Evolutionary conservation across 2,888 invertebrate species (phyloP), one percentile per base, ranked within the genome.

Genomic region (Hydriomena furcata): DNA sequence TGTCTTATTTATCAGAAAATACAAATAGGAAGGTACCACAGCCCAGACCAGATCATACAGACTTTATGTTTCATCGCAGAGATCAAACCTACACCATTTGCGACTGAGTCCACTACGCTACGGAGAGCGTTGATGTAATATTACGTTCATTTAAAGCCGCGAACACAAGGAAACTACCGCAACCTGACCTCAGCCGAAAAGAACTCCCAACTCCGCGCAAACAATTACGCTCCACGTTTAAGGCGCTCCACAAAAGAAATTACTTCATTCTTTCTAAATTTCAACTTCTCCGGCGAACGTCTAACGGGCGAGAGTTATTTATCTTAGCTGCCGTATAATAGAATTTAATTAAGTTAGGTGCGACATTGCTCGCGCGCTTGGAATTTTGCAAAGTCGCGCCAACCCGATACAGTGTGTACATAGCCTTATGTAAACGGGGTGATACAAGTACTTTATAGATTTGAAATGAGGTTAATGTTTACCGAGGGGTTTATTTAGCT

Each of bases 261-360:
- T 78, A 73, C 80, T 79, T 74, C 76, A 82, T 83, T 85, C 84
- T 84, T 85, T 84, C 81, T 76, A 77, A 81, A 84, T 83, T 84
- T 68, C 65, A 71, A 72, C 71, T 73, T 71, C 68, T 65, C 67
- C 59, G 58, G 63, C 50, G 48, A 58, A 52, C 61, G 67, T 68
- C 71, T 82, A 75, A 79, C 78, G 65, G 72, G 73, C 69, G 67
- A 50, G 77, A 81, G 88, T 85, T 87, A 88, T 89, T 88, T 88
- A 87, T 88, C 86, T 87, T 80, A 71, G 73, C 76, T 70, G 71
- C 69, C 76, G 82, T 86, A 81, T 83, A 84, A 85, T 84, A 88
- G 88, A 89, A 87, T 88, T 88, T 89, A 89, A 88, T 88, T 88
- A 88, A 88, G 87, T 83, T 79, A 79, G 73, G 82, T 79, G 83